These are phyloP conservation scores for Agelastica alni DNA, from an alignment of 2,888 invertebrate species.

Conservation along the genomic window DNA sequence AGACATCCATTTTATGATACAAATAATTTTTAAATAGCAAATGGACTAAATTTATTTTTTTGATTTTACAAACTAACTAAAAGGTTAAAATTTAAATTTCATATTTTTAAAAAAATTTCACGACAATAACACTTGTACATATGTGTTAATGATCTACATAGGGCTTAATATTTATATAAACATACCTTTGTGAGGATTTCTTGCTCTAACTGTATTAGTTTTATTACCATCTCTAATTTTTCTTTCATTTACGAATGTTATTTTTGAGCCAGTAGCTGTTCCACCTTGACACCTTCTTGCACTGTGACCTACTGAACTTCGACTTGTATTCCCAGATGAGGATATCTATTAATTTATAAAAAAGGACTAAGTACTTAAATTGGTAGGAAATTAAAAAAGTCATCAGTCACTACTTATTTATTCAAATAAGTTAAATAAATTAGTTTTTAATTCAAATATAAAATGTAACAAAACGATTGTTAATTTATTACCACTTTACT, in stretches of 20 bases:
- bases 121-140: too few species aligned
- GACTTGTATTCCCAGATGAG: slow-evolving; percentile 56
- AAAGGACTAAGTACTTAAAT: slow-evolving; percentile 1
- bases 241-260: slow-evolving; percentile 55
- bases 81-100: too few species aligned
- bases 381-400: background rate
- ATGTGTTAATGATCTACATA: too few species aligned
- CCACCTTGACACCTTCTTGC: slow-evolving; percentile 40
- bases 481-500: slow-evolving; percentile 48
- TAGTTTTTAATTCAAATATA: too few species aligned
- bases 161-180: background rate
- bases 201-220: slow-evolving; percentile 47
- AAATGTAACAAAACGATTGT: too few species aligned
- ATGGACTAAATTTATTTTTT: too few species aligned
- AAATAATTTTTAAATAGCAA: too few species aligned
- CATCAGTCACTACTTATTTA: too few species aligned
- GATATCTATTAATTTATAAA: slow-evolving; percentile 47
- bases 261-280: slow-evolving; percentile 45
- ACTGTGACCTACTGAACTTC: slow-evolving; percentile 52
- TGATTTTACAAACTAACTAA: too few species aligned
- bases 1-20: too few species aligned
- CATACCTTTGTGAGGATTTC: slow-evolving; percentile 56
- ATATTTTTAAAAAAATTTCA: too few species aligned
- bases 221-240: slow-evolving; percentile 47
- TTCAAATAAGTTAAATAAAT: background rate